Evolutionary conservation across 2,113 vertebrate species (phyloP).

Genomic region (Toxotes chatareus): DNA sequence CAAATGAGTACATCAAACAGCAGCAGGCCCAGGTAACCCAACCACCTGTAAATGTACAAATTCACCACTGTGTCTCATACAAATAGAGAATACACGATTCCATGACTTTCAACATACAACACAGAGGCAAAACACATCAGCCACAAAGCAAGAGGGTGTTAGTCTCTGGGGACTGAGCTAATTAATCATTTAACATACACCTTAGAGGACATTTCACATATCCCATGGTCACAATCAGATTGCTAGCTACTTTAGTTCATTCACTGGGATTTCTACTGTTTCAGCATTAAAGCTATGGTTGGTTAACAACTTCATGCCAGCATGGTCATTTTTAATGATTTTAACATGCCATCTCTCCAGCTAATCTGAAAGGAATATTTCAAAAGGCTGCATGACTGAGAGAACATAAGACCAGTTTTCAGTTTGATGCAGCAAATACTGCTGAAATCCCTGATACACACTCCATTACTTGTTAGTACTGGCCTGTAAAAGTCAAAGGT

Average conservation of each 20-base stretch:
- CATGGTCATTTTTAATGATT: neutral
- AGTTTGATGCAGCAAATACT: neutral
- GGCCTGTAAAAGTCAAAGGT: slow-evolving; percentile 96
- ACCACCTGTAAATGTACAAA: slow-evolving; percentile 85
- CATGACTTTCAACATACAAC: no score
- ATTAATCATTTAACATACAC: neutral
- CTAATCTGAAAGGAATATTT: neutral
- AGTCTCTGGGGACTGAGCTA: neutral
- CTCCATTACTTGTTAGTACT: neutral
- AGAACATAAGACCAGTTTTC: neutral
- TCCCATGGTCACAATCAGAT: neutral
- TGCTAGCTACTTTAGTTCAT: neutral
- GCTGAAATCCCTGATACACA: neutral
- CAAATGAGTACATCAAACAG: slow-evolving; percentile 94
- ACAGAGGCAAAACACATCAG: neutral
- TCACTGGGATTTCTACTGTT: neutral
- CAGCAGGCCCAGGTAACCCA: slow-evolving; percentile 91
- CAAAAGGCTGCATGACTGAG: neutral
- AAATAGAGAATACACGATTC: neutral
- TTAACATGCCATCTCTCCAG: neutral
- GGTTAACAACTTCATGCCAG: neutral
- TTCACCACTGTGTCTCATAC: neutral
- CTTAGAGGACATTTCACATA: neutral
- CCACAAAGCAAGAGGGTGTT: neutral
- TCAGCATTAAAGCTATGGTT: neutral